Evolutionary conservation across 2,888 invertebrate genomes (phyloP).

Genomic region (Crepidodera aurea): DNA sequence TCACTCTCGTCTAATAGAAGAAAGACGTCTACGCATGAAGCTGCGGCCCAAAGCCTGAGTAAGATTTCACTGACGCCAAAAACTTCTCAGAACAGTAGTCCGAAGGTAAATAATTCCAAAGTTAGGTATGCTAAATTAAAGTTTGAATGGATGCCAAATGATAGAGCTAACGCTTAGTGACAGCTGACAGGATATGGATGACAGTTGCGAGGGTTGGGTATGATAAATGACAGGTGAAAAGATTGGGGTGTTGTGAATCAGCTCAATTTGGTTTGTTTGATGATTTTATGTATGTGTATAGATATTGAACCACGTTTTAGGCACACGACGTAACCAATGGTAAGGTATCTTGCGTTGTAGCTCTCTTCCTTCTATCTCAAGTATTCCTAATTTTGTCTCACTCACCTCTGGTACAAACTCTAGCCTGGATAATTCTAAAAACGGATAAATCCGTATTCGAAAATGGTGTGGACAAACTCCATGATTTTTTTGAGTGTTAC

Average conservation of each 20-base stretch:
- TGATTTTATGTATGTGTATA: no score
- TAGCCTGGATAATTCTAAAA: constrained; percentile 90
- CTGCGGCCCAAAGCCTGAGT: constrained; percentile 65
- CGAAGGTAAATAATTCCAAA: constrained; percentile 37
- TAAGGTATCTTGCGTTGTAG: constrained; percentile 88
- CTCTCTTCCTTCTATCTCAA: constrained; percentile 90
- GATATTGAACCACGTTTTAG: no score
- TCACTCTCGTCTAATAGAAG: constrained; percentile 71
- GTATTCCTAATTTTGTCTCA: constrained; percentile 95
- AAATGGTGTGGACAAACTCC: constrained; percentile 57
- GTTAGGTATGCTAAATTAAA: no score
- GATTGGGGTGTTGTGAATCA: no score
- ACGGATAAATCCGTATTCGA: constrained; percentile 68
- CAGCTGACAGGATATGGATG: no score
- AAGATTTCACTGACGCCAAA: constrained; percentile 30
- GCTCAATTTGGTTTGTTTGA: no score
- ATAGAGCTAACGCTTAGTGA: no score
- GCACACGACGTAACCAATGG: constrained; percentile 49
- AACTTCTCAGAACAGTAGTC: constrained; percentile 50
- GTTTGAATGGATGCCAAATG: no score
- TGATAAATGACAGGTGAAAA: no score
- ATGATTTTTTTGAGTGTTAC: constrained; percentile 52
- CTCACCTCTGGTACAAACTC: constrained; percentile 85
- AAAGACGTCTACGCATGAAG: constrained; percentile 65
- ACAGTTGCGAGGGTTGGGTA: no score